Evolutionary conservation across 2,113 vertebrate species (phyloP).

Genomic region (Rafetus swinhoei): DNA sequence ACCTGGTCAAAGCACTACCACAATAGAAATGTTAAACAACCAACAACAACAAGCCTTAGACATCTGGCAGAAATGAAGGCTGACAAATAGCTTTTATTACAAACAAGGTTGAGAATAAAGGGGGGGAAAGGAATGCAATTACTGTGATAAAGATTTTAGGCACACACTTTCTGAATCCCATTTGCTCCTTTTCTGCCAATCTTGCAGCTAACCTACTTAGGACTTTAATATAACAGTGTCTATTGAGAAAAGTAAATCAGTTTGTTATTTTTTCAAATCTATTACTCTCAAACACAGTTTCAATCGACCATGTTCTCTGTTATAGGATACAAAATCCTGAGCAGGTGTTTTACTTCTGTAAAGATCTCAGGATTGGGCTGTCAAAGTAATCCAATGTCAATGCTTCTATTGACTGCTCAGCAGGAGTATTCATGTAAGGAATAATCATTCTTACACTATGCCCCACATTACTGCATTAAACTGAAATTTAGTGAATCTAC

Average conservation of each 20-base stretch:
- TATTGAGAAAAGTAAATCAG: slow-evolving; percentile 14
- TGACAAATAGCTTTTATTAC: not conserved
- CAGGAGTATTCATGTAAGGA: slow-evolving; percentile 2
- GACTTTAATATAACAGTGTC: not conserved
- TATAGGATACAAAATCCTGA: not conserved
- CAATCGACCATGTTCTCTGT: not conserved
- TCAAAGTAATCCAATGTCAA: slow-evolving; percentile 28
- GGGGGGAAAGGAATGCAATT: not conserved
- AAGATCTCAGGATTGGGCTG: not conserved
- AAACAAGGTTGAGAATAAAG: not conserved
- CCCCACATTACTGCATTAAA: slow-evolving; percentile 39
- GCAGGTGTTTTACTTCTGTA: not conserved
- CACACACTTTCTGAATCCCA: slow-evolving; percentile 18
- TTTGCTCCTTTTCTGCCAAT: not conserved
- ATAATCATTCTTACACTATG: slow-evolving; percentile 27
- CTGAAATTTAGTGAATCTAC: slow-evolving; percentile 48
- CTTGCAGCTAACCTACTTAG: slow-evolving; percentile 24
- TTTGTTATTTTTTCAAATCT: slow-evolving; percentile 1
- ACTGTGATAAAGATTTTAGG: not conserved
- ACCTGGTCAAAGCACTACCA: not conserved
- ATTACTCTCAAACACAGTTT: slow-evolving; percentile 13
- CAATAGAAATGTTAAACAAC: not conserved
- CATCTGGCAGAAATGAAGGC: not conserved
- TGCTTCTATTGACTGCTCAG: slow-evolving; percentile 7
- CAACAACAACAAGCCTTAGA: not conserved